Evolutionary conservation across 1,140 invertebrate genomes (phyloP).

Genomic region (Drosophila nigromelanica): DNA sequence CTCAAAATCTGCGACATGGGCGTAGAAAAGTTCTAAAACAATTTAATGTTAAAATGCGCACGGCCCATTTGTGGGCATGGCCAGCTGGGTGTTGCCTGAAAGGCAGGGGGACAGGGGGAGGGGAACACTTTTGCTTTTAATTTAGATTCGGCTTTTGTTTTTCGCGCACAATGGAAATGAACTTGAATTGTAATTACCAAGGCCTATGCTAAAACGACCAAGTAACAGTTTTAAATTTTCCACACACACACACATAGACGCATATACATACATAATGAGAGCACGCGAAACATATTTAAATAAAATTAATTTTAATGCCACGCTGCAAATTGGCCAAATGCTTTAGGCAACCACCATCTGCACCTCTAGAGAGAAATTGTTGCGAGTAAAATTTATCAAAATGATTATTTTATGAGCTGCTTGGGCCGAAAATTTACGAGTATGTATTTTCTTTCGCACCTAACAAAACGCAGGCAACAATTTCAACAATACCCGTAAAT

Average conservation of each 20-base stretch:
- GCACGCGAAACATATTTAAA: conserved; percentile 55
- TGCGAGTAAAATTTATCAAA: conserved; percentile 65
- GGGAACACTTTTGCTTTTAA: conserved; percentile 30
- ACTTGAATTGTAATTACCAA: conserved; percentile 78
- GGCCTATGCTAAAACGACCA: conserved; percentile 44
- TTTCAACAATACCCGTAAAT: conserved; percentile 63
- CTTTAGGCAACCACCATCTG: conserved; percentile 1
- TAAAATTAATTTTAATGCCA: conserved; percentile 64
- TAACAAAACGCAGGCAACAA: conserved; percentile 38
- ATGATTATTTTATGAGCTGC: conserved; percentile 74
- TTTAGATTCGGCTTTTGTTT: conserved; percentile 40
- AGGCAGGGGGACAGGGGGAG: not conserved
- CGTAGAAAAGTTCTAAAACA: conserved; percentile 65
- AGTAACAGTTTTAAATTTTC: conserved; percentile 59
- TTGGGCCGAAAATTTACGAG: conserved; percentile 46
- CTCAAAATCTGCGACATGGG: conserved; percentile 7
- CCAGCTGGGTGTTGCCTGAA: conserved; percentile 9
- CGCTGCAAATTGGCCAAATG: conserved; percentile 65
- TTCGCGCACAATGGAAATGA: conserved; percentile 57
- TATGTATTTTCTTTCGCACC: conserved; percentile 58
- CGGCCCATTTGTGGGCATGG: conserved; percentile 9
- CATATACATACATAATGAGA: conserved; percentile 1
- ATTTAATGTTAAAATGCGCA: conserved; percentile 72
- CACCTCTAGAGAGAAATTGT: conserved; percentile 6
- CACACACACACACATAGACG: conserved; percentile 24